phyloP scores from a whole-genome alignment of 2,113 vertebrate species.

The Anser cygnoides region DNA sequence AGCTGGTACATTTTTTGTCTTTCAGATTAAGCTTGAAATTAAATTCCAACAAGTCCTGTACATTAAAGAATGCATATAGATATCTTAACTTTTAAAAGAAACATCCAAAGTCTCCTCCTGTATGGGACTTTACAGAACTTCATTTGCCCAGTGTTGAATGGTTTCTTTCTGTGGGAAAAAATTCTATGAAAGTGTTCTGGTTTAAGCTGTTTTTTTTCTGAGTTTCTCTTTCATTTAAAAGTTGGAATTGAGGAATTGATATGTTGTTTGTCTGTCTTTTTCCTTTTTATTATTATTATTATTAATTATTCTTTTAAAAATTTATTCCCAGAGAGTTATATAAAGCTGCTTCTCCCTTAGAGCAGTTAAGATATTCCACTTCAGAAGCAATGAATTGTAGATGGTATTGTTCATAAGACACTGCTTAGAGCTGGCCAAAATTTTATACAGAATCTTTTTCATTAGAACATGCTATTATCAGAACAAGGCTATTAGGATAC shows the following conservation, averaged over 20 bases:
- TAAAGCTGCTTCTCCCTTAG: background rate
- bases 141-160: background rate
- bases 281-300: no score
- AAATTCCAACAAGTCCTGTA: background rate
- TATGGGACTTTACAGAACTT: background rate
- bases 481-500: background rate
- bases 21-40: background rate
- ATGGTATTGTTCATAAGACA: background rate
- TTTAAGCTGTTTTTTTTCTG: background rate
- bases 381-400: background rate
- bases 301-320: background rate
- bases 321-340: background rate
- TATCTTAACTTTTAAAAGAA: background rate
- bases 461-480: background rate
- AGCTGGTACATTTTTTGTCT: background rate
- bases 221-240: background rate
- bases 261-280: background rate
- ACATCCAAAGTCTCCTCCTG: background rate
- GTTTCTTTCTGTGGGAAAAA: background rate
- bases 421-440: background rate
- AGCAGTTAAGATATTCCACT: background rate
- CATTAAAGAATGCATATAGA: background rate
- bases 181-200: background rate
- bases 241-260: background rate
- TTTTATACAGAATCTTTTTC: background rate